Percentiles rank a stretch among this genome's conserved stretches.
These are phyloP conservation scores for Phrynosoma blainvillii DNA, from an alignment of 2,113 vertebrate genomes.

Conservation along the genomic window DNA sequence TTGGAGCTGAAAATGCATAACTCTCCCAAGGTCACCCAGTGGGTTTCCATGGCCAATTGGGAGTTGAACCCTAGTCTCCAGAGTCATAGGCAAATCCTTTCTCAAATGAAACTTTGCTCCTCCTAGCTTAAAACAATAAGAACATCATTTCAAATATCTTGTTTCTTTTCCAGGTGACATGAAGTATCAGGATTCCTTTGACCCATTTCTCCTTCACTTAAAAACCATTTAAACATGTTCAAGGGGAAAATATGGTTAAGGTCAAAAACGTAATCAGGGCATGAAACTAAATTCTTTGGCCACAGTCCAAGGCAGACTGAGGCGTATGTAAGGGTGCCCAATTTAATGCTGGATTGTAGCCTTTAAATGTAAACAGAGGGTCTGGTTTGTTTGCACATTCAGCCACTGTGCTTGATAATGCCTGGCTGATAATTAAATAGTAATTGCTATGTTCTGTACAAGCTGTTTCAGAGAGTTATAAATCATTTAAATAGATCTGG, in stretches of 20 bases:
- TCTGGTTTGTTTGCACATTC: slow-evolving; percentile 31
- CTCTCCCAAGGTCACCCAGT: too few species aligned
- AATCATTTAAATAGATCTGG: slow-evolving; percentile 49
- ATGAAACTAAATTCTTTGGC: background rate
- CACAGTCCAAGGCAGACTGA: background rate
- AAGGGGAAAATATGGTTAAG: background rate
- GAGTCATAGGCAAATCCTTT: too few species aligned
- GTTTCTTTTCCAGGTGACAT: background rate
- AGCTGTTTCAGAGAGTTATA: slow-evolving; percentile 46
- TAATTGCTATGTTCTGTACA: slow-evolving; percentile 50
- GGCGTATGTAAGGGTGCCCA: background rate
- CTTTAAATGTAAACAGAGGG: slow-evolving; percentile 14
- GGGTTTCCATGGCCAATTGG: too few species aligned
- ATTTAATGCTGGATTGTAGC: background rate
- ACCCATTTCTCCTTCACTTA: background rate
- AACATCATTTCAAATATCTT: background rate
- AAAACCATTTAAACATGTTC: background rate
- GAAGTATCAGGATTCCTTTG: background rate
- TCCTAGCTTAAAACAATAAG: background rate
- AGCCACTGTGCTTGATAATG: slow-evolving; percentile 35
- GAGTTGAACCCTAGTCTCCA: too few species aligned
- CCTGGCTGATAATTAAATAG: slow-evolving; percentile 39
- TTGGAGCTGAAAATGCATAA: too few species aligned
- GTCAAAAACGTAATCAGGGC: background rate
- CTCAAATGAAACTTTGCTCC: background rate